A percentile compares a stretch with the other conserved stretches of the same genome.
phyloP scores from a whole-genome alignment of 2,113 vertebrate genomes.

The Lepus timidus region DNA sequence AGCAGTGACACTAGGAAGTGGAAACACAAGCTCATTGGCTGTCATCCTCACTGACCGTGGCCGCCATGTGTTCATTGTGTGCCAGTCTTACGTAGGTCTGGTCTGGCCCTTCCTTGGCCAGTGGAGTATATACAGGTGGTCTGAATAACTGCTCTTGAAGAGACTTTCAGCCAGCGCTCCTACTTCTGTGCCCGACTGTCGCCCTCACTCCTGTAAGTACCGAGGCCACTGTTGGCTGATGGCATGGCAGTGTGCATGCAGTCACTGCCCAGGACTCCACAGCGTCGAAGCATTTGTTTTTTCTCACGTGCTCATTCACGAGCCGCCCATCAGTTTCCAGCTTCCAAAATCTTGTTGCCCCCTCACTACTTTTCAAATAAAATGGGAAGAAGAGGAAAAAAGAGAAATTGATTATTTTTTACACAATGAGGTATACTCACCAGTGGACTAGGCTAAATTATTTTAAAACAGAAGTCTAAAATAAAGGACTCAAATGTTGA shows the following conservation, averaged over 20 bases:
- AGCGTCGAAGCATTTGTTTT: background rate
- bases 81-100: no score
- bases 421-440: background rate
- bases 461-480: background rate
- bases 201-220: background rate
- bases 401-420: background rate
- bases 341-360: background rate
- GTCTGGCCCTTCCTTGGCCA: background rate
- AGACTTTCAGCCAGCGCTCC: background rate
- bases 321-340: background rate
- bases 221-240: background rate
- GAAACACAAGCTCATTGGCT: no score
- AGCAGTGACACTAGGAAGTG: no score
- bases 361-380: no score
- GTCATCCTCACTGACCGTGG: no score
- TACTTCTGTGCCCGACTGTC: background rate
- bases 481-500: background rate
- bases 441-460: background rate
- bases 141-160: background rate
- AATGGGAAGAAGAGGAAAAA: background rate
- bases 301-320: background rate
- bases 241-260: fast-evolving
- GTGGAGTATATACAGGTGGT: fast-evolving
- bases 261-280: background rate
- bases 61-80: no score